Conservation (phyloP, 1,140 invertebrate genomes). For the Contarinia nasturtii region DNA sequence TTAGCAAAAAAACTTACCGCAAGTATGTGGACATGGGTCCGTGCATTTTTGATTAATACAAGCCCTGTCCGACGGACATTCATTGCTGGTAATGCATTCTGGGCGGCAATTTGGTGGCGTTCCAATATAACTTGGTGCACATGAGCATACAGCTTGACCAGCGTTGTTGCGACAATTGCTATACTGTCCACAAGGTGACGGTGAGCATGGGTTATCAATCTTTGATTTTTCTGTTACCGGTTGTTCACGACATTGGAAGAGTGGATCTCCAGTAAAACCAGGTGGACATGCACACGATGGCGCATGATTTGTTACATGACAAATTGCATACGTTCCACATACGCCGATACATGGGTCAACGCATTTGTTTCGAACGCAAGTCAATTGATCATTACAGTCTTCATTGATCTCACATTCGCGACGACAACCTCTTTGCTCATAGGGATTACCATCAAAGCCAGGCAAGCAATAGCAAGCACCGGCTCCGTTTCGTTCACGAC, state of each 20-base stretch:
- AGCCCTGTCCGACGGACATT: conserved; percentile 45
- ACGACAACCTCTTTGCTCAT: conserved; percentile 40
- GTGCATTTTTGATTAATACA: conserved; percentile 61
- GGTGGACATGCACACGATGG: conserved; percentile 54
- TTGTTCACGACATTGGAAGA: conserved; percentile 26
- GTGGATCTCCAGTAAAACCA: conserved; percentile 40
- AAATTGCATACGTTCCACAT: conserved; percentile 53
- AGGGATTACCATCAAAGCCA: conserved; percentile 52
- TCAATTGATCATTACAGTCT: conserved; percentile 46
- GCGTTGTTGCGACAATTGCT: conserved; percentile 50
- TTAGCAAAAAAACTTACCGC: too few species aligned
- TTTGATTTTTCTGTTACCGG: conserved; percentile 28
- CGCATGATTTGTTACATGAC: conserved; percentile 49
- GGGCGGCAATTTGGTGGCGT: conserved; percentile 49
- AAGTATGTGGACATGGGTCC: conserved; percentile 59
- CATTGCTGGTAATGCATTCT: conserved; percentile 55
- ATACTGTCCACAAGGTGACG: conserved; percentile 58
- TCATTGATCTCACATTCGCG: conserved; percentile 54
- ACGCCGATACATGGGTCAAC: conserved; percentile 55
- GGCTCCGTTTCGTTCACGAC: conserved; percentile 45
- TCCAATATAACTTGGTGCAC: conserved; percentile 45
- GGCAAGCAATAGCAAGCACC: conserved; percentile 47
- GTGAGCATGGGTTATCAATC: conserved; percentile 32
- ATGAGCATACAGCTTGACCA: conserved; percentile 54
- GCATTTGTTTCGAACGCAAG: conserved; percentile 57